phyloP scores from a whole-genome alignment of 2,888 invertebrate genomes.

The Antheraea yamamai region DNA sequence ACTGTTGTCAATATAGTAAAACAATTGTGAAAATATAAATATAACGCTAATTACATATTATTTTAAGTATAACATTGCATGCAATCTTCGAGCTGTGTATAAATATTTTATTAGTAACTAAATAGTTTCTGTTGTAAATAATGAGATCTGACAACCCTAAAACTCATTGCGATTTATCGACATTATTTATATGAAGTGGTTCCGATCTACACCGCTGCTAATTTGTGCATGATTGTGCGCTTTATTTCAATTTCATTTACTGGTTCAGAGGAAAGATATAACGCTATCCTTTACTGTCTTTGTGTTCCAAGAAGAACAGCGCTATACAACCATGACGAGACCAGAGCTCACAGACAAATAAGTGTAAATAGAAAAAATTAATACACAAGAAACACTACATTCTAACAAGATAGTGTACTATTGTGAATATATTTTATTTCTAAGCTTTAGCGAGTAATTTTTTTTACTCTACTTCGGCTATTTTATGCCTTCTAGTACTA shows the following conservation, averaged over 20 bases:
- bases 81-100: no score
- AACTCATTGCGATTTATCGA: constrained; percentile 6
- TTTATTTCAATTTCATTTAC: constrained; percentile 21
- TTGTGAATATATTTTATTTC: no score
- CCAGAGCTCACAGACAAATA: background rate
- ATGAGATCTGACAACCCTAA: background rate
- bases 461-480: no score
- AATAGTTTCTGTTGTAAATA: background rate
- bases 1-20: background rate
- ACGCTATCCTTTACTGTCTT: background rate
- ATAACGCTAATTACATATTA: no score
- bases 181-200: constrained; percentile 23
- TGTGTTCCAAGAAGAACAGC: background rate
- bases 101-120: no score
- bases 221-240: constrained; percentile 31
- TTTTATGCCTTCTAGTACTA: no score
- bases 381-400: no score
- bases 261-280: background rate
- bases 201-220: constrained; percentile 32
- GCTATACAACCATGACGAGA: background rate
- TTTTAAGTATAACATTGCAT: no score
- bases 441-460: no score
- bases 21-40: no score
- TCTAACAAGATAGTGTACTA: no score
- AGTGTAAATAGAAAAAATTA: background rate